Evolutionary conservation across 2,797 vertebrate species (phyloP), one percentile per base, ranked within the genome.

Genomic region (Triplophysa bombifrons): DNA sequence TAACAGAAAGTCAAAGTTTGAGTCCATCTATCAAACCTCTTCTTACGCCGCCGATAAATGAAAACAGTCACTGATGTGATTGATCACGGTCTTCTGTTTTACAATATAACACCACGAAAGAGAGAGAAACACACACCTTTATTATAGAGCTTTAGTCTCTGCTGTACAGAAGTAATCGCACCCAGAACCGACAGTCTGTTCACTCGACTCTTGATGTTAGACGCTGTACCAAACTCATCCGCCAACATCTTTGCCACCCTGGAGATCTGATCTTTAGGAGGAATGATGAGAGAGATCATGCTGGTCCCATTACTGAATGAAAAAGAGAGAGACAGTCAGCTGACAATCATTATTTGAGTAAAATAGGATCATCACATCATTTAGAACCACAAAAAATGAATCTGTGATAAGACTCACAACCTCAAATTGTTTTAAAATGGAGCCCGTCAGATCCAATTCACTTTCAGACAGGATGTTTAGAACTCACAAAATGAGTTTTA

Each of bases 221-320:
- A 99, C 78, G 98, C 98, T 0, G 98, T 99, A 86, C 98, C 98
- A 90, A 99, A 99, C 86, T 99, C 98, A 83, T 99, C 98, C 4
- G 98, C 98, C 92, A 99, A 93, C 98, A 99, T 99, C 91, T 99
- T 99, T 89, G 98, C 96, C 91, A 99, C 98, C 95, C 98, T 95
- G 2, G 98, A 99, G 91, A 99, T 99, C 95, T 99, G 98, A 94
- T 99, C 98, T 96, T 98, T 99, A 75, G 98, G 98, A 87, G 98
- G 98, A 93, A 99, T 99, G 95, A 99, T 99, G 93, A 99, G 90
- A 0, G 97, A 99, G 93, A 99, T 99, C 98, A 99, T 99, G 91
- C 98, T 99, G 94, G 98, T 99, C 89, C 98, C 98, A 94, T 99
- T 99, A 89, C 98, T 99, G 87, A 68, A 85, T 66, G 48, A 87